phyloP scores from a whole-genome alignment of 2,888 invertebrate species.

The Agriopis aurantiaria region DNA sequence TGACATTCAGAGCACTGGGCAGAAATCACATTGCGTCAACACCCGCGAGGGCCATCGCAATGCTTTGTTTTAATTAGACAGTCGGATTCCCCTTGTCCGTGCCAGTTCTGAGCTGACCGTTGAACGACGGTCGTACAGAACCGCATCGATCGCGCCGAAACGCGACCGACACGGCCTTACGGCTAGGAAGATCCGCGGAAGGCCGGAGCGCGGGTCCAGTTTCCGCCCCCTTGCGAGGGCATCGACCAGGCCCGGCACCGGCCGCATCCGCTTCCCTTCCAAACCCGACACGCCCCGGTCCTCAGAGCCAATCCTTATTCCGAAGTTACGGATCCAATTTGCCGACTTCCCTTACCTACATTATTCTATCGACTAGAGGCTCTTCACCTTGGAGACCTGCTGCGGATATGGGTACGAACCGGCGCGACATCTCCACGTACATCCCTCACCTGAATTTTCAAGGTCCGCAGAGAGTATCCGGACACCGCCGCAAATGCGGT shows the following conservation, averaged over 20 bases:
- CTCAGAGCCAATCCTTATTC: slow-evolving; percentile 92
- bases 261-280: slow-evolving; percentile 66
- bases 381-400: slow-evolving; percentile 91
- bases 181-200: slow-evolving; percentile 39
- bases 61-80: slow-evolving; percentile 90
- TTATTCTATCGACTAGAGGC: slow-evolving; percentile 88
- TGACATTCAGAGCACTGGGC: slow-evolving; percentile 89
- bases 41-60: slow-evolving; percentile 88
- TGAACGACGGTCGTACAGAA: slow-evolving; percentile 64
- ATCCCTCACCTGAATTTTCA: slow-evolving; percentile 69
- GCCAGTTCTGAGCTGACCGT: slow-evolving; percentile 87
- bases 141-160: slow-evolving; percentile 54
- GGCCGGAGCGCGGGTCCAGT: neutral
- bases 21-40: slow-evolving; percentile 90
- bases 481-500: slow-evolving; percentile 60
- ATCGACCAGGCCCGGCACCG: slow-evolving; percentile 30
- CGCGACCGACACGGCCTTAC: slow-evolving; percentile 52
- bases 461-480: slow-evolving; percentile 66
- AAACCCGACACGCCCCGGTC: slow-evolving; percentile 87
- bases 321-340: slow-evolving; percentile 89
- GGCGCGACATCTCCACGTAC: slow-evolving; percentile 67
- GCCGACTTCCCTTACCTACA: slow-evolving; percentile 90
- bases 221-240: neutral
- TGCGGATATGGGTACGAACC: slow-evolving; percentile 90
- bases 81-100: slow-evolving; percentile 89